Conservation (phyloP, 2,888 invertebrate species). For the Apodemia duryi region DNA sequence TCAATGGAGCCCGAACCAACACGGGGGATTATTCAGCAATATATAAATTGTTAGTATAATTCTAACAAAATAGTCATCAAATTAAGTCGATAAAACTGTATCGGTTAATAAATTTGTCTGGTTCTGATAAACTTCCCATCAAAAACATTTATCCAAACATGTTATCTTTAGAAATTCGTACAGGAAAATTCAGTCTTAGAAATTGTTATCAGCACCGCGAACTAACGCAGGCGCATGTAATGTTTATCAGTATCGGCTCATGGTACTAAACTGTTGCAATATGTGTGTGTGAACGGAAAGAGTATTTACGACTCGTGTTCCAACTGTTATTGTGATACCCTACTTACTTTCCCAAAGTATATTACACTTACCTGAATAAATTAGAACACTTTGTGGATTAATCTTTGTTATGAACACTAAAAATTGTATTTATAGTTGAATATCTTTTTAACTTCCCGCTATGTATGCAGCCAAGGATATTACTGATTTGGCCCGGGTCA, state of each 20-base stretch:
- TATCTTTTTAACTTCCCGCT: too few species aligned
- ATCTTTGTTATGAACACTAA: too few species aligned
- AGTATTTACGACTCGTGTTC: constrained; percentile 19
- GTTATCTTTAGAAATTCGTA: constrained; percentile 8
- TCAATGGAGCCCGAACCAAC: too few species aligned
- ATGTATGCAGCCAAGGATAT: too few species aligned
- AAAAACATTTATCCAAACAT: constrained; percentile 12
- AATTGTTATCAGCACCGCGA: constrained; percentile 25
- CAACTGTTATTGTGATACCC: constrained; percentile 17
- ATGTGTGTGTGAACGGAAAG: constrained; percentile 16
- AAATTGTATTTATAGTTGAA: too few species aligned
- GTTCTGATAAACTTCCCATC: neutral
- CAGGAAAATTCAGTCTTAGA: constrained; percentile 25
- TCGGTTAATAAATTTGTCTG: neutral
- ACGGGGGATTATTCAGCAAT: too few species aligned
- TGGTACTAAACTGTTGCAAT: constrained; percentile 17
- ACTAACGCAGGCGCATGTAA: constrained; percentile 22
- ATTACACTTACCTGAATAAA: neutral
- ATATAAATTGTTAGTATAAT: too few species aligned
- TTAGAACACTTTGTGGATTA: too few species aligned
- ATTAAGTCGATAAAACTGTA: neutral
- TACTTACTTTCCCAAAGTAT: constrained; percentile 16
- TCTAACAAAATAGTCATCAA: neutral
- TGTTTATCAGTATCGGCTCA: constrained; percentile 9
- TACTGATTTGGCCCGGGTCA: too few species aligned